phyloP scores from a whole-genome alignment of 2,797 vertebrate genomes.

The Acanthurus lineatus region DNA sequence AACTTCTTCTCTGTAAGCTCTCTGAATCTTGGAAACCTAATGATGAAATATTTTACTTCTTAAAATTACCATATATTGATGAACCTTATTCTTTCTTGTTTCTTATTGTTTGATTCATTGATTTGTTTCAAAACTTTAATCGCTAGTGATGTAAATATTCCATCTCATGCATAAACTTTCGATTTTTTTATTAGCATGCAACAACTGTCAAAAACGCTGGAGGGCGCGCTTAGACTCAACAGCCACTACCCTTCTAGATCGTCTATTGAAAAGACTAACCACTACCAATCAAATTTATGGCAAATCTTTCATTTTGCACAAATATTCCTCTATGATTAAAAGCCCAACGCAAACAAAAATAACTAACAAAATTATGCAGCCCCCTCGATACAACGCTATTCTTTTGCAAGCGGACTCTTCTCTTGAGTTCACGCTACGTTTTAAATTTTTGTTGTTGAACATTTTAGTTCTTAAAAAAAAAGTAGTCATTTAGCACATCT shows the following conservation, averaged over 20 bases:
- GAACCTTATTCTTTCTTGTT: no score
- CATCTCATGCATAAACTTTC: not conserved
- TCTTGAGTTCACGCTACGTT: not conserved
- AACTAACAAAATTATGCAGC: not conserved
- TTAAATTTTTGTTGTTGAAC: not conserved
- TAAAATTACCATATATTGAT: no score
- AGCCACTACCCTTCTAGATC: slow-evolving; percentile 26
- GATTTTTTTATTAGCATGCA: not conserved
- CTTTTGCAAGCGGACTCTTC: not conserved
- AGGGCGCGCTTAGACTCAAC: slow-evolving; percentile 35
- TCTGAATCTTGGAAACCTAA: not conserved
- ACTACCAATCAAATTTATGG: not conserved
- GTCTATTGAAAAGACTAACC: slow-evolving; percentile 26
- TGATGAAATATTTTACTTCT: not conserved
- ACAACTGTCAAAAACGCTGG: slow-evolving; percentile 31
- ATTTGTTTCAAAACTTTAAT: not conserved
- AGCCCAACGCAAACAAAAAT: not conserved
- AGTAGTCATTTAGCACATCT: not conserved
- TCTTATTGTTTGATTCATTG: not conserved
- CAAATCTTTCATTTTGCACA: not conserved
- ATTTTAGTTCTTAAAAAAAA: not conserved
- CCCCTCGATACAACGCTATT: no score
- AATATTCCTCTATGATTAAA: not conserved
- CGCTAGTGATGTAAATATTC: not conserved
- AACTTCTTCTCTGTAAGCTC: not conserved